Conservation (phyloP, 2,113 vertebrate genomes). For the Epinephelus lanceolatus region DNA sequence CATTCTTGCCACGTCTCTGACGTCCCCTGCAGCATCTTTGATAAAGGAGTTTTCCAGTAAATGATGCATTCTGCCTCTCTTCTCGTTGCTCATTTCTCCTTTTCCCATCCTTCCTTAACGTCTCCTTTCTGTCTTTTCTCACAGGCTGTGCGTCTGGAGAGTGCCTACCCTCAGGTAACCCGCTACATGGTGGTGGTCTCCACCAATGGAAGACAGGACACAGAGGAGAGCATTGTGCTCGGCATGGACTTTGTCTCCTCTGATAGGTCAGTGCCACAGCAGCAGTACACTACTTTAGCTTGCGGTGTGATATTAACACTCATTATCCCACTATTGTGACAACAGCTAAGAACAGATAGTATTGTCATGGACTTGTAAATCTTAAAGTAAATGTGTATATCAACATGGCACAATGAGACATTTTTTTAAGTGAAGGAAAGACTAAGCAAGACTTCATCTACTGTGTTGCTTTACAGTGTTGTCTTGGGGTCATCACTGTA, state of each 20-base stretch:
- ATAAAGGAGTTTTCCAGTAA: background rate
- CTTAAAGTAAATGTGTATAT: too few species aligned
- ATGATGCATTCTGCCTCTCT: background rate
- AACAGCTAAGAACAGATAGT: background rate
- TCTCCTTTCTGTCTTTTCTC: background rate
- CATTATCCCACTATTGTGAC: background rate
- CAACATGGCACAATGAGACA: too few species aligned
- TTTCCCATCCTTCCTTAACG: too few species aligned
- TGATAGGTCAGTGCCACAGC: constrained; percentile 88
- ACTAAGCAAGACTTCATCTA: background rate
- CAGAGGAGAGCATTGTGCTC: constrained; percentile 96
- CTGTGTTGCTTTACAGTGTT: background rate
- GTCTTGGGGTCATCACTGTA: background rate
- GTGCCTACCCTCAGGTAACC: constrained; percentile 92
- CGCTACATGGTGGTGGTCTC: constrained; percentile 99
- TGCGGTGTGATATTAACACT: background rate
- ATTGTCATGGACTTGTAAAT: too few species aligned
- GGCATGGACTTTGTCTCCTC: constrained; percentile 95
- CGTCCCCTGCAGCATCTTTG: background rate
- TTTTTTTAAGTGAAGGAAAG: background rate
- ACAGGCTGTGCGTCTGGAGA: constrained; percentile 97
- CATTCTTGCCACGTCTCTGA: background rate
- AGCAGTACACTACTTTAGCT: background rate
- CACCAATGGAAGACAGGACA: constrained; percentile 96
- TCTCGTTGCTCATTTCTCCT: background rate